Evolutionary conservation across 2,797 vertebrate genomes (phyloP).

Genomic region (Diplodus sargus): DNA sequence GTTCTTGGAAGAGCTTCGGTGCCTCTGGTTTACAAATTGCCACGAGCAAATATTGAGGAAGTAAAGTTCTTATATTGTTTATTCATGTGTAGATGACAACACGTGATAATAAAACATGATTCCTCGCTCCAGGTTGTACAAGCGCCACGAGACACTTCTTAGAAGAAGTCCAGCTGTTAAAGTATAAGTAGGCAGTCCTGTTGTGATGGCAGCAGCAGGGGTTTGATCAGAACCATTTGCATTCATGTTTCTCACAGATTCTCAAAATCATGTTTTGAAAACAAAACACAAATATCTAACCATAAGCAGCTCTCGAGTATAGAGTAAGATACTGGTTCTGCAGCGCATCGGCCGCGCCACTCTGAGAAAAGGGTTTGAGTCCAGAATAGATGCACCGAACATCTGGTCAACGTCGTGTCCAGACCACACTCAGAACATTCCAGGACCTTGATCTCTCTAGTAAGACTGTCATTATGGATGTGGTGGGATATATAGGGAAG

Average conservation of each 20-base stretch:
- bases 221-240: conserved; percentile 2
- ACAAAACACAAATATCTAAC: neutral
- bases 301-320: conserved; percentile 10
- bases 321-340: conserved; percentile 35
- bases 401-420: conserved; percentile 74
- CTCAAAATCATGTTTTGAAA: conserved; percentile 22
- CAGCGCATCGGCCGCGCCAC: conserved; percentile 37
- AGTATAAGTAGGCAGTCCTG: neutral
- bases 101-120: conserved; percentile 10
- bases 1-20: conserved; percentile 8
- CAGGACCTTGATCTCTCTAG: conserved; percentile 65
- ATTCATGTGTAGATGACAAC: conserved; percentile 19
- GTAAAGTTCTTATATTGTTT: conserved; percentile 10
- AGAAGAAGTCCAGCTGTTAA: conserved; percentile 6
- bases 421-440: conserved; percentile 72
- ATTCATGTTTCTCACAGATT: conserved; percentile 27
- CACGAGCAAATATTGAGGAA: neutral
- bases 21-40: conserved; percentile 10
- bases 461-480: conserved; percentile 83
- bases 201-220: neutral
- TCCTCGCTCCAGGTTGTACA: neutral
- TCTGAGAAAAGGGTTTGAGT: conserved; percentile 53
- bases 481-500: conserved; percentile 74
- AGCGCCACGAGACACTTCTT: neutral
- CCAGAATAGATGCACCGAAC: conserved; percentile 80